Base-by-base conservation (phyloP, 1,140 invertebrate genomes). In the Calliphora vicina region DNA sequence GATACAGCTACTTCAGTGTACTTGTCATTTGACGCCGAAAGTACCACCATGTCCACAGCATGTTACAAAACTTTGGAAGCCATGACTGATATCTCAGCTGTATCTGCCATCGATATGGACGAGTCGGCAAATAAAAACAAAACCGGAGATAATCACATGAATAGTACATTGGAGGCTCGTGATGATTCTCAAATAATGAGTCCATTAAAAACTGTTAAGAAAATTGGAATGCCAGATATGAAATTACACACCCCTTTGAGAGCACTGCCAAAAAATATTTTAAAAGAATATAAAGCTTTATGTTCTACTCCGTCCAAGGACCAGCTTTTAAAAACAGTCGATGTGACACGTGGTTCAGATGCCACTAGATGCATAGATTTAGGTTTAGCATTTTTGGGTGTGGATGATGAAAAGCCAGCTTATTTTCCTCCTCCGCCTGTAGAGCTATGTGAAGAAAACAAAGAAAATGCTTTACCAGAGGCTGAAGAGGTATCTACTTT, bases 251-350 rank as follows among this genome's bases (percentile, higher is more conserved):
- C 87, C 8, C 88, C 88, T 3, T 74, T 88, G 25, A 84, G 87
- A 15, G 86, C 87, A 1, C 85, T 89, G 61, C 87, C 88, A 43
- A 85, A 86, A 42, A 87, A 85, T 27, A 80, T 89, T 8, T 13
- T 89, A 0, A 85, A 85, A 23, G 84, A 86, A 72, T 87, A 86
- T 83, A 89, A 89, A 26, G 87, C 86, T 2, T 43, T 87, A 10
- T 83, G 86, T 71, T 89, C 88, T 17, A 89, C 88, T 5, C 88
- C 88, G 0, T 85, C 87, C 1, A 89, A 89, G 80, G 83, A 83
- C 35, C 83, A 83, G 29, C 13, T 83, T 17, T n/a, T 83, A 2
- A 78, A 80, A 29, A 81, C 76, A 10, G 83, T 83, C 0, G 83
- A 83, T 26, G 43, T 83, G 25, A 50, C 45, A 8, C 80, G 83